These are phyloP conservation scores for Tetranychus truncatus DNA, from an alignment of 2,888 invertebrate genomes.

Conservation along the genomic window DNA sequence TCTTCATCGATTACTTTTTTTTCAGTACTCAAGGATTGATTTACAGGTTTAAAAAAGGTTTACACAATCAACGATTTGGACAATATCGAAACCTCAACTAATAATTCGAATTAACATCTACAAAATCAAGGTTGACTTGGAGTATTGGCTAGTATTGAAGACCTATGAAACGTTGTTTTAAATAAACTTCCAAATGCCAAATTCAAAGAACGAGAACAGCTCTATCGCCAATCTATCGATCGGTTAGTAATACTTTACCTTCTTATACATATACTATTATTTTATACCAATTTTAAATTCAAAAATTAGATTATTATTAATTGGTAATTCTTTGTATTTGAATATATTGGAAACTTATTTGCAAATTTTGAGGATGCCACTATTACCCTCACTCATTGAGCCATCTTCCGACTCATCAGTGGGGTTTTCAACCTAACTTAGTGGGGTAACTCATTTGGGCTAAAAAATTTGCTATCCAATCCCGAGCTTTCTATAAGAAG, in stretches of 20 bases:
- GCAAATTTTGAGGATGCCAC: too few relatives aligned
- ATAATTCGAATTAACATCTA: constrained; percentile 56
- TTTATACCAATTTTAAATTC: too few relatives aligned
- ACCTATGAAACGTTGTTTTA: constrained; percentile 56
- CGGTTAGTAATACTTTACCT: neutral
- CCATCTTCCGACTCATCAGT: constrained; percentile 58
- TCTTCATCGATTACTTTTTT: too few relatives aligned
- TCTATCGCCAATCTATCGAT: neutral
- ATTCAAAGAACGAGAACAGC: neutral
- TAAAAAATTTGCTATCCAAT: constrained; percentile 54
- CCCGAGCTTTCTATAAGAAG: constrained; percentile 59
- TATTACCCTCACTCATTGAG: constrained; percentile 43
- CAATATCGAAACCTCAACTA: too few relatives aligned
- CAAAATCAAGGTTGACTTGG: constrained; percentile 95
- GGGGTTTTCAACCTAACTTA: constrained; percentile 58
- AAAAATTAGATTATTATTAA: neutral
- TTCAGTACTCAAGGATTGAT: too few relatives aligned
- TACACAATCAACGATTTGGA: too few relatives aligned
- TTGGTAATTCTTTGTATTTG: too few relatives aligned
- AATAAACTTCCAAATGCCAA: constrained; percentile 44
- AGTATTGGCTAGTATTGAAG: constrained; percentile 83
- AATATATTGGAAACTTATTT: constrained; percentile 44
- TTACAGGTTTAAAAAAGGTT: too few relatives aligned
- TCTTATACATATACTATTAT: too few relatives aligned
- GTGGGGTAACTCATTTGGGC: constrained; percentile 76